These are phyloP conservation scores for Sweltsa coloradensis DNA, from an alignment of 1,140 invertebrate genomes.

Conservation along the genomic window DNA sequence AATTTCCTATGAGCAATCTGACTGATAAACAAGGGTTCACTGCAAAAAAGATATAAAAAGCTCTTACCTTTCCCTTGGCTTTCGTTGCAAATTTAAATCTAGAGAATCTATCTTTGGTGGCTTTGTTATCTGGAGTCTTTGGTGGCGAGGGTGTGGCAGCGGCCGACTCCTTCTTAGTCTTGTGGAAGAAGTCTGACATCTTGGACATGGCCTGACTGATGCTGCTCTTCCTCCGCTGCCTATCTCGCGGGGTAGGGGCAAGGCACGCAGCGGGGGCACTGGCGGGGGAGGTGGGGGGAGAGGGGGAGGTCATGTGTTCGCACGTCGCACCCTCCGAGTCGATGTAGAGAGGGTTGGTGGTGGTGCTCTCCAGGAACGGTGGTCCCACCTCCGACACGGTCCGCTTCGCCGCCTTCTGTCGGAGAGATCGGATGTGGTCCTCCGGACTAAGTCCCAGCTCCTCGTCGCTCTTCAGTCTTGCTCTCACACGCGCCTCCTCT, in stretches of 20 bases:
- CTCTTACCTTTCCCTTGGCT: constrained; percentile 51
- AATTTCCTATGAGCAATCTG: too few relatives aligned
- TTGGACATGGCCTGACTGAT: too few relatives aligned
- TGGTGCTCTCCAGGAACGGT: neutral
- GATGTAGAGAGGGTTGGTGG: neutral
- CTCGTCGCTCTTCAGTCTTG: constrained; percentile 54
- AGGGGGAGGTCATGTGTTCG: neutral
- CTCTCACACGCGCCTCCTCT: constrained; percentile 50
- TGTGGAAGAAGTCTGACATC: constrained; percentile 68
- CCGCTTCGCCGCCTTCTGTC: constrained; percentile 32
- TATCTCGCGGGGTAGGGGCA: constrained; percentile 48
- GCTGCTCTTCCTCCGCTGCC: constrained; percentile 63
- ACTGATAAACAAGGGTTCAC: too few relatives aligned
- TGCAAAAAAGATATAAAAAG: too few relatives aligned
- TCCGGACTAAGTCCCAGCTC: constrained; percentile 60
- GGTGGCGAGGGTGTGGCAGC: constrained; percentile 27
- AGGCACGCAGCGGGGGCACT: too few relatives aligned
- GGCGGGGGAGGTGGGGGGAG: too few relatives aligned
- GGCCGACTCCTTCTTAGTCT: constrained; percentile 34
- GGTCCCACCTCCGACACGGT: constrained; percentile 18
- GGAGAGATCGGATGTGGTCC: constrained; percentile 43
- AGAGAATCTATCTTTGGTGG: constrained; percentile 36
- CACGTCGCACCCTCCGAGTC: neutral
- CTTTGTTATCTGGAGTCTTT: constrained; percentile 14
- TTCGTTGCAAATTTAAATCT: constrained; percentile 49